Conservation (phyloP, 2,888 invertebrate species). For the Sphaerophoria taeniata region DNA sequence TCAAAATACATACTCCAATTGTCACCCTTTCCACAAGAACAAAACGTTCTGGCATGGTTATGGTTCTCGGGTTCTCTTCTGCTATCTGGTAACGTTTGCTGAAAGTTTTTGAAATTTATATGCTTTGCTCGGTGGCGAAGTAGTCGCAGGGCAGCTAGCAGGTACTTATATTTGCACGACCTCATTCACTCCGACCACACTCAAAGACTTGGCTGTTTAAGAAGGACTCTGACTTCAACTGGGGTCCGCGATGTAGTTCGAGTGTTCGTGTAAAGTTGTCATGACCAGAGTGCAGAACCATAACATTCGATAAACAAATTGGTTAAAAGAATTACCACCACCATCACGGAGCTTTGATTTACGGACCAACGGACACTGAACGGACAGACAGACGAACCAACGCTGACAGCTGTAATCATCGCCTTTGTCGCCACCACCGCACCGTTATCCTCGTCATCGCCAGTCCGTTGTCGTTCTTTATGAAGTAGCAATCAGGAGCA, state of each 20-base stretch:
- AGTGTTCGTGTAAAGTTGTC: conserved; percentile 63
- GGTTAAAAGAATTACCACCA: conserved; percentile 20
- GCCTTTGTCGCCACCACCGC: neutral
- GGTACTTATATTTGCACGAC: conserved; percentile 13
- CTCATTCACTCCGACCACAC: conserved; percentile 25
- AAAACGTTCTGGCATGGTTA: neutral
- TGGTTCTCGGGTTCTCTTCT: neutral
- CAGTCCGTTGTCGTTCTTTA: conserved; percentile 28
- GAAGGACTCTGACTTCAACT: conserved; percentile 3
- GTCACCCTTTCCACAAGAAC: conserved; percentile 4
- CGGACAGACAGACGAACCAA: neutral
- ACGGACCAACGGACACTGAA: neutral
- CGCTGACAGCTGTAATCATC: neutral
- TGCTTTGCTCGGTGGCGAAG: neutral
- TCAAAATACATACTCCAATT: conserved; percentile 38
- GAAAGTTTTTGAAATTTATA: conserved; percentile 33
- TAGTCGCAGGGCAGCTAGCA: neutral
- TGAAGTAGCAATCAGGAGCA: conserved; percentile 67
- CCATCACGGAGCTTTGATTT: neutral
- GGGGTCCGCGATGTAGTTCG: conserved; percentile 26
- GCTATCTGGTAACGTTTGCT: conserved; percentile 7
- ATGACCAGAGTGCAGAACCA: conserved; percentile 39
- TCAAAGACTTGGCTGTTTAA: conserved; percentile 2
- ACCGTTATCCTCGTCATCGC: neutral
- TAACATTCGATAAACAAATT: conserved; percentile 17